Conservation (phyloP, 2,113 vertebrate genomes). For the Rynchops niger region DNA sequence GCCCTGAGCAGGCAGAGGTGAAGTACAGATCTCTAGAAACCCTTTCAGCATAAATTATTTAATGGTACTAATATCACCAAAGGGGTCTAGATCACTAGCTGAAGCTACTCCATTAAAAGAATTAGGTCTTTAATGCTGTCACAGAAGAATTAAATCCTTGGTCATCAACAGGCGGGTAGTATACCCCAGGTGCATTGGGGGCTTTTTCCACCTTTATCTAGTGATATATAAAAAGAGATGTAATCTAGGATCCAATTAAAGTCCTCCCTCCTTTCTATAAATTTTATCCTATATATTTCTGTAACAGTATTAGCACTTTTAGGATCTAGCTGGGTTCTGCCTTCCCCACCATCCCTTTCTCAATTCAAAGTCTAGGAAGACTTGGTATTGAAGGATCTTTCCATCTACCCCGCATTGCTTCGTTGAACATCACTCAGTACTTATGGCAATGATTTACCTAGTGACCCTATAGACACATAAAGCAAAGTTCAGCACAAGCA, state of each 20-base stretch:
- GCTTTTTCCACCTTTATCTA: neutral
- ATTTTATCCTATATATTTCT: neutral
- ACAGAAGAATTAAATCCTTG: neutral
- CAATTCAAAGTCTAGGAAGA: neutral
- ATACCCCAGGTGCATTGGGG: neutral
- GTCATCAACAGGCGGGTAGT: neutral
- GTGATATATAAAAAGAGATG: neutral
- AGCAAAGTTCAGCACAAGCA: neutral
- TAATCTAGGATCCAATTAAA: neutral
- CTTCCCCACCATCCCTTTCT: neutral
- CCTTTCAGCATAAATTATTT: neutral
- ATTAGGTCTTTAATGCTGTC: neutral
- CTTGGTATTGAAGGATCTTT: neutral
- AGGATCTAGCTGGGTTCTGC: neutral
- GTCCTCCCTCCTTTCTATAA: neutral
- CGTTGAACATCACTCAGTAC: accelerated
- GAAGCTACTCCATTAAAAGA: neutral
- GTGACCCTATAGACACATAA: neutral
- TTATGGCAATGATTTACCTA: neutral
- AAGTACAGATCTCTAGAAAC: neutral
- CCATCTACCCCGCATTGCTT: neutral
- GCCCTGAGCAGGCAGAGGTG: accelerated
- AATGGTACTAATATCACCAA: neutral
- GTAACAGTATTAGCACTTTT: neutral
- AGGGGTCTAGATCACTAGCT: neutral